Conservation (phyloP, 2,888 invertebrate species). For the Seira ritae region DNA sequence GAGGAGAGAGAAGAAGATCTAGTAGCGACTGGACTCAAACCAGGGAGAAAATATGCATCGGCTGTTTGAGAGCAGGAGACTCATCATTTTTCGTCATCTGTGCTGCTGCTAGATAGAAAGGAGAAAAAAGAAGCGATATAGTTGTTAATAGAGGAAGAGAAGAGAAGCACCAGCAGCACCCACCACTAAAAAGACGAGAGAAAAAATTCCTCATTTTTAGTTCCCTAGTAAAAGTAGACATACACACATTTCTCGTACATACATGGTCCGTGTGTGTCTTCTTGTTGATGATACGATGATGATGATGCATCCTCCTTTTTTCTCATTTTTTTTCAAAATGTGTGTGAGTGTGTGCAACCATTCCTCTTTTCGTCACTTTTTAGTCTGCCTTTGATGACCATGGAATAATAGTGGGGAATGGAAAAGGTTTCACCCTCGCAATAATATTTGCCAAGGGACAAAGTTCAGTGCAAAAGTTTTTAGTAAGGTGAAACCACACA, state of each 20-base stretch:
- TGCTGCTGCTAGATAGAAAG: constrained; percentile 20
- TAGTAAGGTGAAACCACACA: too few species aligned
- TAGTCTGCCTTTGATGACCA: constrained; percentile 2
- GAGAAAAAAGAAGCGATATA: constrained; percentile 33
- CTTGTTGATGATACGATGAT: neutral
- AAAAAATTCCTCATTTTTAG: constrained; percentile 8
- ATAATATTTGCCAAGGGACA: too few species aligned
- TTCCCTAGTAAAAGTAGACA: constrained; percentile 4
- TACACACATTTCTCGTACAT: constrained; percentile 11
- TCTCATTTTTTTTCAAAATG: neutral
- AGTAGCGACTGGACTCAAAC: constrained; percentile 10
- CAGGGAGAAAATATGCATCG: constrained; percentile 24
- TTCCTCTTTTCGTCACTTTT: constrained; percentile 15
- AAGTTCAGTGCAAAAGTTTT: too few species aligned
- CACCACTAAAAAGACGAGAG: neutral
- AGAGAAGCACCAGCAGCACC: constrained; percentile 6
- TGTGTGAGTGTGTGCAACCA: constrained; percentile 6
- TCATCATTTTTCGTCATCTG: constrained; percentile 27
- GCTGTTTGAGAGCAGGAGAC: neutral
- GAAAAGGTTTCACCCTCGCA: too few species aligned
- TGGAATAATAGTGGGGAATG: neutral
- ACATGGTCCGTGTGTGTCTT: constrained; percentile 2
- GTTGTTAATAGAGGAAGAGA: constrained; percentile 37
- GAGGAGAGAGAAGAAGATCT: constrained; percentile 29
- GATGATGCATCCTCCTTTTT: constrained; percentile 11